These are phyloP conservation scores for Trachythela sp. DNA, from an alignment of 64 coral and sea anemone genomes.

Conservation along the genomic window DNA sequence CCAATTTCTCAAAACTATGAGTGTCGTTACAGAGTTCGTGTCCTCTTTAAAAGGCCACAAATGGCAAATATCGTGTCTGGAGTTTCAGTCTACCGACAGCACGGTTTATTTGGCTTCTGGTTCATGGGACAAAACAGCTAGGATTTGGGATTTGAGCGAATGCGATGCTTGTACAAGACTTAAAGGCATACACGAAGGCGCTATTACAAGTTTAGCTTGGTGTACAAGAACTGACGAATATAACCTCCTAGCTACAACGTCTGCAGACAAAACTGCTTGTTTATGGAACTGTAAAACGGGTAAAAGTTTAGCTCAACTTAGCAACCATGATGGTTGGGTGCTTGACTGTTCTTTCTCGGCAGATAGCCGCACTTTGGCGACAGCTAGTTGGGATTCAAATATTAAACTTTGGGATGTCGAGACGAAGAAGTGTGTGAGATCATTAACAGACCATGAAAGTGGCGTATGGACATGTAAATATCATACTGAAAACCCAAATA, in stretches of 20 bases:
- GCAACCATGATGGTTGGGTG: background rate
- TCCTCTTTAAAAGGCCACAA: slow-evolving; percentile 3
- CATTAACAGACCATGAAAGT: background rate
- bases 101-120: background rate
- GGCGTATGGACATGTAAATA: slow-evolving; percentile 16
- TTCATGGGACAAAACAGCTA: background rate
- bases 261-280: background rate
- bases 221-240: background rate
- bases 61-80: slow-evolving; percentile 23
- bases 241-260: background rate
- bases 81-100: background rate
- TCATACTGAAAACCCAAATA: slow-evolving; percentile 5
- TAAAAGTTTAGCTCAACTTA: background rate
- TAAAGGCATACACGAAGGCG: background rate
- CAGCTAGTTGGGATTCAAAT: background rate
- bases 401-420: slow-evolving; percentile 24
- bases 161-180: background rate
- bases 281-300: slow-evolving; percentile 5
- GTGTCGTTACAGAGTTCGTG: slow-evolving; percentile 16
- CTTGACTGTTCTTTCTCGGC: background rate
- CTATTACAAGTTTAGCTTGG: slow-evolving; percentile 18
- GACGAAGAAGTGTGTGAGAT: slow-evolving; percentile 1
- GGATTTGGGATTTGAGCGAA: slow-evolving; percentile 1
- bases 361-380: slow-evolving; percentile 16
- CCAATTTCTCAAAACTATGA: background rate